Evolutionary conservation across 2,797 vertebrate genomes (phyloP), one percentile per base, ranked within the genome.

Genomic region (Clarias pachynema): DNA sequence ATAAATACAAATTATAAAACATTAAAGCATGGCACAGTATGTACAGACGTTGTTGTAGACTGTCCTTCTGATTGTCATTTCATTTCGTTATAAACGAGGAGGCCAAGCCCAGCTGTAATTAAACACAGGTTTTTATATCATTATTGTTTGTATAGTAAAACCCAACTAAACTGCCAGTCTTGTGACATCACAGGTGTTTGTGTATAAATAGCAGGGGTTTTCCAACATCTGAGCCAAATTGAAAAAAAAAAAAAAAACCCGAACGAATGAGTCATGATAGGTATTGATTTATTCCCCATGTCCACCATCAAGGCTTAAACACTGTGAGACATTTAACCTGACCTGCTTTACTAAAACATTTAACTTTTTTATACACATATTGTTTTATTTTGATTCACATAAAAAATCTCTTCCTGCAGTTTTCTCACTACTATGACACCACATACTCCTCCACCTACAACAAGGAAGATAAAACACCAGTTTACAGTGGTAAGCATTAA

Each of bases 361-460:
- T n/a, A n/a, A 37, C 40, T 37, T 20, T 70, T 69, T 69, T 68
- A 8, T 22, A 31, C 7, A 57, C 16, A 44, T 49, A 26, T 49
- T 49, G 40, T 53, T 84, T 15, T 53, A 26, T n/a, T 73, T 49
- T 24, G 34, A 18, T 37, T 70, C 9, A 24, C 24, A 16, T 31
- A 75, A 31, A n/a, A n/a, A 20, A 57, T 77, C 5, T 77, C 20
- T 77, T 77, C 59, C 69, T 62, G 70, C 86, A 92, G 91, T 90
- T 89, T 49, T 89, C 89, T 73, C 89, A 91, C 59, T 91, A 91
- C 56, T 92, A 86, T 88, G 88, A 90, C 60, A 91, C 90, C 44
- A 89, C 86, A 26, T 90, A 91, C 75, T 74, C 84, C 18, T 85
- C 86, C 14, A 44, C 78, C 59, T 90, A 75, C 77, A 87, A 87